Evolutionary conservation across 2,113 vertebrate genomes (phyloP).

Genomic region (Dromiciops gliroides): DNA sequence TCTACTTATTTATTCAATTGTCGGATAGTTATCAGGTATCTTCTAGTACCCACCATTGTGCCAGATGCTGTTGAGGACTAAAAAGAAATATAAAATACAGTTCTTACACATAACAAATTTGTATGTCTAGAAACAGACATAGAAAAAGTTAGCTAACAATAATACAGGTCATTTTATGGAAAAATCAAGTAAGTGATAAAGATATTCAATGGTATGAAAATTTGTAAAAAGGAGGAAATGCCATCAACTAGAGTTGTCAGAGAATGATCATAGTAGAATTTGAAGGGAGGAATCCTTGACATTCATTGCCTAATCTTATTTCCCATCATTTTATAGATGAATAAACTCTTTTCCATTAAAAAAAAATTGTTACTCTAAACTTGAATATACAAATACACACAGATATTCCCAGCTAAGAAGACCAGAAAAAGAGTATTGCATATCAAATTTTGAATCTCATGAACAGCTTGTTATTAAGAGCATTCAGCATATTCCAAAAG

Average conservation of each 20-base stretch:
- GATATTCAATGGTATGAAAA: background rate
- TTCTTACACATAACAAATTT: background rate
- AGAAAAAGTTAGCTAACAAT: background rate
- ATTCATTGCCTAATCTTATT: background rate
- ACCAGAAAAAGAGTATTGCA: background rate
- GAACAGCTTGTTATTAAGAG: background rate
- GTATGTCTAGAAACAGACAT: background rate
- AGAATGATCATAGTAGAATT: background rate
- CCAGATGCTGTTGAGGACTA: background rate
- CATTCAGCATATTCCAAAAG: background rate
- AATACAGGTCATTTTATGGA: background rate
- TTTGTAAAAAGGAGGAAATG: background rate
- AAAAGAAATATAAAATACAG: background rate
- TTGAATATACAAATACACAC: background rate
- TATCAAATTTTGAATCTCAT: background rate
- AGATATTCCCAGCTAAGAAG: background rate
- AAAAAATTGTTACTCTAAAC: background rate
- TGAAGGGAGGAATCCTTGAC: background rate
- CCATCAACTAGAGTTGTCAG: background rate
- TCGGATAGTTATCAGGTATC: background rate
- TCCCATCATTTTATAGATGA: background rate
- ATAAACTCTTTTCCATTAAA: background rate
- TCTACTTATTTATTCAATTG: conserved; percentile 5
- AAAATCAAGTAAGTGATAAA: background rate
- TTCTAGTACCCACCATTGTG: background rate